Evolutionary conservation across 2,797 vertebrate genomes (phyloP), one percentile per base, ranked within the genome.

Genomic region (Triplophysa bombifrons): DNA sequence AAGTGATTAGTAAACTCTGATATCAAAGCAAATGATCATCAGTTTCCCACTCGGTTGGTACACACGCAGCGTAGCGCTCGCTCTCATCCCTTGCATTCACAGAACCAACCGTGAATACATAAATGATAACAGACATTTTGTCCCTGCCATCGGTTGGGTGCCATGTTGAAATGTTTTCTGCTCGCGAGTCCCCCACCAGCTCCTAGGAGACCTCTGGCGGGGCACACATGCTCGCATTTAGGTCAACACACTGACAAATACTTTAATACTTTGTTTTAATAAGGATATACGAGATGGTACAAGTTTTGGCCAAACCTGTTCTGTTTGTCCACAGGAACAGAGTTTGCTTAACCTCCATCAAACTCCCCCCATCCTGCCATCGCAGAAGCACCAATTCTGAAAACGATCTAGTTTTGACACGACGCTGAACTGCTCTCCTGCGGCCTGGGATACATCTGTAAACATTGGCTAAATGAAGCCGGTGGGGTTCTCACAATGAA

Each of bases 201-300:
- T 82, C 79, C 80, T 19, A n/a, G 77, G 74, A 82, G 80, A 80
- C 80, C 77, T 25, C 44, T 74, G 25, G 44, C 78, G 81, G 73
- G 76, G 83, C 84, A 86, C 81, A 83, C 84, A 82, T 83, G 84
- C 77, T 30, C 82, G 85, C 85, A 83, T 86, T 87, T 88, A 88
- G 76, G 84, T 12, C 66, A 85, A 78, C 69, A n/a, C 76, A 76
- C 72, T 80, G 82, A 84, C 88, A 82, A 91, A 91, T 87, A 88
- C 73, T 88, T 89, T 76, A 78, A 87, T 82, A 85, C 69, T 89
- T 56, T 86, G 76, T 90, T 91, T 88, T 84, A 72, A 86, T 88
- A 89, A 86, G 84, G 85, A 88, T 78, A 80, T 80, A 53, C 86
- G 74, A 87, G 74, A 64, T 86, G 80, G 78, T 86, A 63, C 85